Conservation (phyloP, 1,140 invertebrate genomes). For the Brachionus manjavacas region DNA sequence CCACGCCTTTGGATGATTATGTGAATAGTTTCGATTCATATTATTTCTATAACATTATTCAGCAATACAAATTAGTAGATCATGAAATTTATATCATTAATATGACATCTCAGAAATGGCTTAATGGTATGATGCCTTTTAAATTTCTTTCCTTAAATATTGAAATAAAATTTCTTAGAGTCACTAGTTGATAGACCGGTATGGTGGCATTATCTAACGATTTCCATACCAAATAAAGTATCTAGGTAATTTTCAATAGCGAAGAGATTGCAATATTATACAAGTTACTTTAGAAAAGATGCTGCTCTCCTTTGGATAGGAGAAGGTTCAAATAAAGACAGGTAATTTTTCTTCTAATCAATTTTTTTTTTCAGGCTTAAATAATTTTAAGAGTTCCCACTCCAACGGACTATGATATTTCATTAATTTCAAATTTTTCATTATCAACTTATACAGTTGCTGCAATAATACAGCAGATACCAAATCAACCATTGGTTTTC, state of each 20-base stretch:
- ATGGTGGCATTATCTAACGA: conserved; percentile 50
- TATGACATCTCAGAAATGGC: conserved; percentile 52
- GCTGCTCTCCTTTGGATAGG: conserved; percentile 49
- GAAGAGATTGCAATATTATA: not conserved
- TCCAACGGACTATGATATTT: conserved; percentile 47
- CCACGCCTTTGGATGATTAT: conserved; percentile 42
- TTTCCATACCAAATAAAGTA: conserved; percentile 48
- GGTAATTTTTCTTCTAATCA: not conserved
- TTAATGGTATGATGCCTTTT: conserved; percentile 43
- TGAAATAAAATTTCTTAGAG: not conserved
- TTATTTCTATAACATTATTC: conserved; percentile 43
- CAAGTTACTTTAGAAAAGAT: conserved; percentile 33
- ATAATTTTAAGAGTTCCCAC: conserved; percentile 41
- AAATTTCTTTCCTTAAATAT: not conserved
- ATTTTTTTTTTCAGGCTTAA: not conserved
- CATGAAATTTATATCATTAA: conserved; percentile 49
- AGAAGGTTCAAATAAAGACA: conserved; percentile 46
- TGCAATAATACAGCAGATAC: conserved; percentile 48
- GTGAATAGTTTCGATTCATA: conserved; percentile 12
- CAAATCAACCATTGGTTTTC: conserved; percentile 50
- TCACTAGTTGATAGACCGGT: conserved; percentile 44
- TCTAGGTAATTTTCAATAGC: not conserved
- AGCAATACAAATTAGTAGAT: conserved; percentile 39
- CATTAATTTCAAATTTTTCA: conserved; percentile 47
- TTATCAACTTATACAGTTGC: conserved; percentile 46